Evolutionary conservation across 1,140 invertebrate genomes (phyloP), one percentile per base, ranked within the genome.

Genomic region (Oryctes rhinoceros): DNA sequence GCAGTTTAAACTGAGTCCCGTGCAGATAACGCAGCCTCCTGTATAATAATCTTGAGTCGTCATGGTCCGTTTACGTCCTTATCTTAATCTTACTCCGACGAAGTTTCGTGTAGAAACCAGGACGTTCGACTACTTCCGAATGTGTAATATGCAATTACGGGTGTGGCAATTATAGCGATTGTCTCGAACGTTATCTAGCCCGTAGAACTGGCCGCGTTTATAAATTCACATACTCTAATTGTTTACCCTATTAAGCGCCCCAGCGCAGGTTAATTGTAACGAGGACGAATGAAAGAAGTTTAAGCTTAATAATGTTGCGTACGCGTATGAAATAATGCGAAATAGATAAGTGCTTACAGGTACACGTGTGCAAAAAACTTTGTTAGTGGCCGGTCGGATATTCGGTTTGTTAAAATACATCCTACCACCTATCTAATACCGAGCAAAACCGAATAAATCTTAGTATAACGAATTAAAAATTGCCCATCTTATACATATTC

Each of bases 141-240:
- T 71, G 65, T 71, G 65, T 71, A 71, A 62, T 71, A 71, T 71
- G 65, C 65, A 71, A 71, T 71, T 71, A 71, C 65, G 35, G 65
- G 24, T 13, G 35, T 30, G 65, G 65, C 65, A 71, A 71, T 71
- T 71, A 71, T 71, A 71, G 65, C 65, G 65, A 71, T 71, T 37
- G 65, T 71, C 35, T 71, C 65, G 37, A 71, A 71, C 65, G 65
- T 35, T 71, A 71, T 71, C 65, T 71, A 37, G 7, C 65, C 24
- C 24, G 35, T 30, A 24, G 18, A 24, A 71, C 65, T 71, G 65
- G 35, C 65, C 62, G 65, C 20, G 65, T 11, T 71, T 37, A 71
- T 71, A 37, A 71, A 71, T 71, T 71, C 65, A 37, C n/a, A 4
- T 35, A 71, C 65, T 37, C 20, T 71, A 71, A 71, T 71, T 71